Percentiles rank a stretch among this genome's conserved stretches.
phyloP scores from a whole-genome alignment of 2,797 vertebrate species.

The Parauchenoglanis punctatus region DNA sequence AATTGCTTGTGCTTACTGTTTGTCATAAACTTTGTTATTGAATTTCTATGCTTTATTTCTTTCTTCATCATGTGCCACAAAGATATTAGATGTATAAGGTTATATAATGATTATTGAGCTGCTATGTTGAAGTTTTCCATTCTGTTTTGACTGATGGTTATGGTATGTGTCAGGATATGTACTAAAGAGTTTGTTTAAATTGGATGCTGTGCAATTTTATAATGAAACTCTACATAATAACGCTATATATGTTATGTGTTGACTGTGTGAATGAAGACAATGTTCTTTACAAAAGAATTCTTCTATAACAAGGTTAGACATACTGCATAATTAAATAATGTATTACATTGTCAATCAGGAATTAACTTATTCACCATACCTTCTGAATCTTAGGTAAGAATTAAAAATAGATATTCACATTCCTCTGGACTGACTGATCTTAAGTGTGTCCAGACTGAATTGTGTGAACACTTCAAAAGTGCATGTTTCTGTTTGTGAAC shows the following conservation, averaged over 20 bases:
- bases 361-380: neutral
- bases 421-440: neutral
- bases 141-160: neutral
- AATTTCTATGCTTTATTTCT: neutral
- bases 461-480: neutral
- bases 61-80: neutral
- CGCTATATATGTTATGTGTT: neutral
- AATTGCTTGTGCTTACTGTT: neutral
- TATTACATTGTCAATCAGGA: neutral
- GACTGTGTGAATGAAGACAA: neutral
- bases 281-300: neutral
- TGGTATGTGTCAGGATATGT: neutral
- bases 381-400: neutral
- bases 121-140: neutral
- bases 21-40: neutral
- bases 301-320: neutral
- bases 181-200: neutral
- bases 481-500: neutral
- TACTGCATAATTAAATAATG: neutral
- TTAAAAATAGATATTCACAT: neutral
- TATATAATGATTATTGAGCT: neutral
- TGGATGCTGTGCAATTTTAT: neutral
- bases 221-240: neutral
- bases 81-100: neutral
- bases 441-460: neutral